Evolutionary conservation across 2,797 vertebrate species (phyloP).

Genomic region (Girardinus metallicus): DNA sequence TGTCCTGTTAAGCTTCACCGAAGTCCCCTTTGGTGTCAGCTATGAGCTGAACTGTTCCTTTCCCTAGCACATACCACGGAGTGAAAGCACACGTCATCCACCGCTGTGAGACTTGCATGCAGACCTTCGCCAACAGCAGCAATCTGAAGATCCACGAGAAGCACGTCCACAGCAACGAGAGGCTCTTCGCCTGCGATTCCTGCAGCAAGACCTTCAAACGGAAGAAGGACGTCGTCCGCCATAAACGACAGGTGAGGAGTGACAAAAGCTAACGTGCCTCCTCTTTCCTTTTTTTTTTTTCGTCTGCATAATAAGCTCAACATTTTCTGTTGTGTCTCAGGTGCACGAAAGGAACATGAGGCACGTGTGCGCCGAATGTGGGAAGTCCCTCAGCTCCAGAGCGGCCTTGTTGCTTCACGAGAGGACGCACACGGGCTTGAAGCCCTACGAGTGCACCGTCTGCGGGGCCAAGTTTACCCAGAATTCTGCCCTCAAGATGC

Average conservation of each 20-base stretch:
- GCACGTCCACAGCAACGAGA: slow-evolving; percentile 94
- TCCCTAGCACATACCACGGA: slow-evolving; percentile 81
- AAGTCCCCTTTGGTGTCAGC: neutral
- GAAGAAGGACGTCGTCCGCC: slow-evolving; percentile 93
- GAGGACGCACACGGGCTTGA: slow-evolving; percentile 92
- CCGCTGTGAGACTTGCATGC: slow-evolving; percentile 89
- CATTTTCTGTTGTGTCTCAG: slow-evolving; percentile 38
- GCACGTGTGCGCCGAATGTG: slow-evolving; percentile 88
- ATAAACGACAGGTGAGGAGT: slow-evolving; percentile 83
- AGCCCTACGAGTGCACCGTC: slow-evolving; percentile 89
- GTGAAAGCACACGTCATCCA: slow-evolving; percentile 85
- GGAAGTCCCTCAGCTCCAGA: slow-evolving; percentile 95
- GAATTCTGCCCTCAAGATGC: slow-evolving; percentile 95
- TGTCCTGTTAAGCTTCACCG: neutral
- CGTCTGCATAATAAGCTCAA: neutral
- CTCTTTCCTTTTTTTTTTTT: too few species aligned
- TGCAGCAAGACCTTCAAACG: slow-evolving; percentile 96
- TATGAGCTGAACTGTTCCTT: neutral
- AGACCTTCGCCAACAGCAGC: slow-evolving; percentile 95
- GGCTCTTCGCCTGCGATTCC: slow-evolving; percentile 89
- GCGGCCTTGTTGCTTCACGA: slow-evolving; percentile 91
- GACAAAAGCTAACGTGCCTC: neutral
- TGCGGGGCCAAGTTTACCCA: slow-evolving; percentile 93
- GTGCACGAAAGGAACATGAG: slow-evolving; percentile 91
- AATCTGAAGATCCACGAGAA: slow-evolving; percentile 96